Evolutionary conservation across 2,888 invertebrate genomes (phyloP), one percentile per base, ranked within the genome.

Genomic region (Drosophila affinis): DNA sequence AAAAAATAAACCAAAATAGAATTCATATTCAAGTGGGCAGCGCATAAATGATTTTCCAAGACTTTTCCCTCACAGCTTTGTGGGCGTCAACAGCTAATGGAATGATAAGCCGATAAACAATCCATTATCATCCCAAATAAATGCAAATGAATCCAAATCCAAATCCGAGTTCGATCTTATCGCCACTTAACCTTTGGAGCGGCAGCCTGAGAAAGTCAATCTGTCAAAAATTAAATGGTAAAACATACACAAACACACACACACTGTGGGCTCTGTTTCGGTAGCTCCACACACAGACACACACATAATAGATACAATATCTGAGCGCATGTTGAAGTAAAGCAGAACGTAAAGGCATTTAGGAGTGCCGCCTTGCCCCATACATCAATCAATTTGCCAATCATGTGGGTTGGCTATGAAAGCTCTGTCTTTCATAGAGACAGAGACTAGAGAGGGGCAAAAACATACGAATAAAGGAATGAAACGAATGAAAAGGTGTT

Each of bases 301-400:
- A 55, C 34, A 14, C 39, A 2, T 7, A 14, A 39, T 3, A 67
- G 59, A 64, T 34, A 61, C 57, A 52, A 51, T 71, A 56, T 51
- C 53, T 59, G 52, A 21, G 46, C 18, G 60, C 54, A 62, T 55
- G 56, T 61, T 58, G n/a, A 55, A 45, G 48, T 44, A 70, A 49
- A 10, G 34, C 51, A 70, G 67, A 78, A 70, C 60, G 39, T n/a
- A 75, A 71, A 62, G 62, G 63, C 69, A 78, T 65, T 76, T 67
- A 54, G 76, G 76, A 83, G 88, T 86, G 82, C 70, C 84, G 82
- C 70, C 84, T 48, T 86, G 82, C 68, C 81, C 68, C 72, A 55
- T 55, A 72, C 84, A 83, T 83, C 82, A 83, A 88, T 88, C 88
- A 83, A 83, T 72, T 67, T 86, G 78, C 52, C 71, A 78, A 83